A percentile compares a stretch with the other conserved stretches of the same genome.
phyloP scores from a whole-genome alignment of 2,113 vertebrate genomes.

The Microcebus lehilahytsara region DNA sequence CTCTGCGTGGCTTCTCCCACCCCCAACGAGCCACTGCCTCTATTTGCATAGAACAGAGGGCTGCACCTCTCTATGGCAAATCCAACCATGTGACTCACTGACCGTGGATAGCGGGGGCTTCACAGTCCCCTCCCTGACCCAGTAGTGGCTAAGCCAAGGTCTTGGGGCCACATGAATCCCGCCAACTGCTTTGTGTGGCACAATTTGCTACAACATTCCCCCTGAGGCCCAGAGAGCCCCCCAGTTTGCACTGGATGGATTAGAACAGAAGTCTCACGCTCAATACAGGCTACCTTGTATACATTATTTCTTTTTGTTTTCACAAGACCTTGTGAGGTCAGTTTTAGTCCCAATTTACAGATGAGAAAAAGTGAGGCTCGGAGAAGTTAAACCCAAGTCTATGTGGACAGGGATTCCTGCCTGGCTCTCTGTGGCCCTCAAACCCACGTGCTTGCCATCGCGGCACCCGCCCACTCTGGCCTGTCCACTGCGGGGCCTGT shows the following conservation, averaged over 20 bases:
- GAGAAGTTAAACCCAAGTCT: neutral
- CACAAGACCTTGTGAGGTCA: neutral
- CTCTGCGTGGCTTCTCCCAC: neutral
- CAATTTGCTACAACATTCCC: neutral
- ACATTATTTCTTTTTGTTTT: neutral
- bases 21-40: neutral
- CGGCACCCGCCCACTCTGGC: too few species aligned
- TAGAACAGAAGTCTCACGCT: neutral
- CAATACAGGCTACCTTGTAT: neutral
- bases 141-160: neutral
- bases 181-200: neutral
- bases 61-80: neutral
- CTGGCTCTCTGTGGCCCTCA: neutral
- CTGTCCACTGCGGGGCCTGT: neutral
- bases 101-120: neutral
- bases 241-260: neutral
- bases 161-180: neutral
- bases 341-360: neutral
- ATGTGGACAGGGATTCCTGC: neutral
- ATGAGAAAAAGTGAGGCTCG: neutral
- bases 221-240: neutral
- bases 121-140: neutral
- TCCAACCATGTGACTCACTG: neutral
- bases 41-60: neutral
- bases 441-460: neutral